Evolutionary conservation across 2,888 invertebrate genomes (phyloP), one percentile per base, ranked within the genome.

Genomic region (Coleophora deauratella): DNA sequence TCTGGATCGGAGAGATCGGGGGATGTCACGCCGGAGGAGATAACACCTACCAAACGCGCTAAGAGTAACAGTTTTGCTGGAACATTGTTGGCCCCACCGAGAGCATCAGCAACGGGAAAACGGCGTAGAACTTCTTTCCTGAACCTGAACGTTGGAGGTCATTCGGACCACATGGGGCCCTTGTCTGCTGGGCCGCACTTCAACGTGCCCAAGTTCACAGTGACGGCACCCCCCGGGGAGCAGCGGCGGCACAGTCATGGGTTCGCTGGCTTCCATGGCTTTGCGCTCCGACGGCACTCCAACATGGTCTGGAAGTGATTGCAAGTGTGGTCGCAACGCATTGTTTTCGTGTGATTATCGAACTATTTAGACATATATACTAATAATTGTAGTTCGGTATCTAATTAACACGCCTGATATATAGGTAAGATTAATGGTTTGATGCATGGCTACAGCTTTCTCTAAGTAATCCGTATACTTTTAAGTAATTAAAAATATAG

Each of bases 241-340:
- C 66, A 86, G 27, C 73, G 59, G 62, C 87, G 87, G 65, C 61
- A 77, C 74, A 75, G 87, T 78, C 75, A 77, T 72, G 75, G 86
- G 61, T 78, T 77, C 68, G 71, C 78, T 40, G 70, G 60, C 36
- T 80, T 86, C 66, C 89, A 91, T 74, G 90, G 90, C 62, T 89
- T 92, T 62, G 90, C 90, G 45, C 87, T 92, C 38, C 87, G 91
- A 46, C 87, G 91, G 54, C 90, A 91, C 78, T 77, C 88, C 69
- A 88, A 82, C 61, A 85, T 89, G 89, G 92, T 93, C 89, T 89
- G 90, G 57, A 57, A 59, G 66, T 62, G 57, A 55, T 58, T 61
- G 62, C 57, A 54, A 59, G 65, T 69, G 66, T 71, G 66, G 57
- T 62, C 62, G 62, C 66, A 65, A 62, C 57, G 58, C 61, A 57